phyloP scores from a whole-genome alignment of 2,888 invertebrate genomes.

The Schizaphis graminum region DNA sequence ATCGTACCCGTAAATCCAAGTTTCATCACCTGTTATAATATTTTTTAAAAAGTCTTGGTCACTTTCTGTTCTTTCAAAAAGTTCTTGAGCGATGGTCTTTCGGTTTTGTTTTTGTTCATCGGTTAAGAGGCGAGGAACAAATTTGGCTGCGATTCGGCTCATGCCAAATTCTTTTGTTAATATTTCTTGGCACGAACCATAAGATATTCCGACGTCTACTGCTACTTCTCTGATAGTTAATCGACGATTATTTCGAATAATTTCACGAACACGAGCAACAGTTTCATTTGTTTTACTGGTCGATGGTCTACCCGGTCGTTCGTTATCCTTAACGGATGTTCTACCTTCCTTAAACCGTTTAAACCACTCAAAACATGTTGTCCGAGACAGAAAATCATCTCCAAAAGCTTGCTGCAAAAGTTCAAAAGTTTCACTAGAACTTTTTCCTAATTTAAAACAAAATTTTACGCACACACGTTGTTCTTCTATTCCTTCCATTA shows the following conservation, averaged over 20 bases:
- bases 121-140: slow-evolving; percentile 43
- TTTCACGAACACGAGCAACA: slow-evolving; percentile 38
- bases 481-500: too few relatives aligned
- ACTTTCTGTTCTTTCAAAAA: slow-evolving; percentile 44
- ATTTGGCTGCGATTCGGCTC: slow-evolving; percentile 44
- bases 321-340: slow-evolving; percentile 36
- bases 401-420: slow-evolving; percentile 50
- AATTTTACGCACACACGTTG: too few relatives aligned
- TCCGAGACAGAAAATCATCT: slow-evolving; percentile 38
- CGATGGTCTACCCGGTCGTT: slow-evolving; percentile 1
- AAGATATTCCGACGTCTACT: slow-evolving; percentile 36
- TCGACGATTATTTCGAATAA: slow-evolving; percentile 41
- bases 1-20: slow-evolving; percentile 43
- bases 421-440: slow-evolving; percentile 1
- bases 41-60: slow-evolving; percentile 23
- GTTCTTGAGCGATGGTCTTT: slow-evolving; percentile 41
- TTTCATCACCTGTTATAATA: slow-evolving; percentile 27
- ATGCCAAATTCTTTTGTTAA: slow-evolving; percentile 40
- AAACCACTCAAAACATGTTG: slow-evolving; percentile 43
- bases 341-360: slow-evolving; percentile 39
- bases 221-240: slow-evolving; percentile 19
- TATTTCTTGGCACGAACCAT: slow-evolving; percentile 23
- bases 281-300: slow-evolving; percentile 29
- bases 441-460: too few relatives aligned
- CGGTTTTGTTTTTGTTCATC: slow-evolving; percentile 37